Base-by-base conservation (phyloP, 2,113 vertebrate genomes). In the Hemibagrus wyckioides region DNA sequence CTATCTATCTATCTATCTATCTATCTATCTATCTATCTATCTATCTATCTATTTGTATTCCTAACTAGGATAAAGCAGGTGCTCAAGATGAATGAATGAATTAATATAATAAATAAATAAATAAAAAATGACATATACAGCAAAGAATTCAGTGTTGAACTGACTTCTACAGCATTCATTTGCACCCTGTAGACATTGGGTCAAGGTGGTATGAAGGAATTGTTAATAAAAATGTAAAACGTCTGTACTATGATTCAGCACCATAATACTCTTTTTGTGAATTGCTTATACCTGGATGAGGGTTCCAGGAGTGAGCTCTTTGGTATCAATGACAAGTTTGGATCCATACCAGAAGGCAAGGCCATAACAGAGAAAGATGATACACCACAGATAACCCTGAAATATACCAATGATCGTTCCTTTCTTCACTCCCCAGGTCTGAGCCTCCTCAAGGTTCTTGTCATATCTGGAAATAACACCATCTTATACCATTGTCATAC, bases 291-390 rank as follows among this genome's bases (percentile, higher is more conserved):
- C 95, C 93, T 96, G 95, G 65, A 96, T 91, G 1, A 96, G 94
- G 33, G 83, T 87, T 21, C 95, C 95, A 15, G 95, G 94, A 59
- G 94, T 87, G 30, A 95, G 87, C 89, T 96, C 95, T n/a, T 92
- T 91, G 14, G 93, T 94, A 36, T 96, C 94, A 11, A 95, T 93
- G 86, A 96, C 95, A 81, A 96, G 86, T 80, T 94, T 92, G 36
- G 94, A 95, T 1, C 95, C 95, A 0, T 95, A 95, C 95, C 95
- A 96, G 89, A 96, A 96, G 56, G 94, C 93, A 89, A 96, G 88
- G 80, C 93, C 94, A 6, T 92, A 96, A 87, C 93, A 95, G 19
- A 96, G 83, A 85, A 96, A 96, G 86, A 96, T 94, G 81, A 95
- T 94, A 88, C 92, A 93, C 95, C 95, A 95, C 80, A 95, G 81